Percentiles rank a stretch among this genome's conserved stretches.
Evolutionary conservation across 1,140 invertebrate genomes (phyloP).

Genomic region (Lordiphosa collinella): DNA sequence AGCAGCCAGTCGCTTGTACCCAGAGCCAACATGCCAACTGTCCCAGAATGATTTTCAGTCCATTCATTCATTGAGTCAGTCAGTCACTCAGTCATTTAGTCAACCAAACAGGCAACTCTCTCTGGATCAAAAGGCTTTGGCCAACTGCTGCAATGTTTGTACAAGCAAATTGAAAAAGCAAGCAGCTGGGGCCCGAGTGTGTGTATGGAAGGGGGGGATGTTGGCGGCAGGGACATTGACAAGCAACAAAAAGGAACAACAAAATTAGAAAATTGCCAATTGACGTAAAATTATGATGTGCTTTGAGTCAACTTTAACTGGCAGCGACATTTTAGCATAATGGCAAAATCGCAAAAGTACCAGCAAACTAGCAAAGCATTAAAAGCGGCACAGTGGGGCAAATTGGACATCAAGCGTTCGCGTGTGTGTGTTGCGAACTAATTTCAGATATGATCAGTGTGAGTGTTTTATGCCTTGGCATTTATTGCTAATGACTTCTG

Average conservation of each 20-base stretch:
- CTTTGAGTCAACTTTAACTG: slow-evolving; percentile 39
- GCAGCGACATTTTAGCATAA: slow-evolving; percentile 28
- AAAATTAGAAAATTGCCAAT: slow-evolving; percentile 60
- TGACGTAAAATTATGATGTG: slow-evolving; percentile 55
- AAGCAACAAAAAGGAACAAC: slow-evolving; percentile 20
- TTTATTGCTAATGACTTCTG: background rate
- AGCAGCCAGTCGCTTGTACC: background rate
- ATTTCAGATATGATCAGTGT: slow-evolving; percentile 48
- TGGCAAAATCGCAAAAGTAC: slow-evolving; percentile 6
- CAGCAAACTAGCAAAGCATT: background rate
- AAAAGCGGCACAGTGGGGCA: background rate
- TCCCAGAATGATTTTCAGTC: background rate
- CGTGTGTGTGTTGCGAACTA: slow-evolving; percentile 6
- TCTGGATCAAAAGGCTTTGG: slow-evolving; percentile 1
- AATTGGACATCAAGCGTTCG: too few species aligned
- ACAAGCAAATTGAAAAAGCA: slow-evolving; percentile 43
- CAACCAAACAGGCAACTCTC: background rate
- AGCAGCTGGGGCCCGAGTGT: slow-evolving; percentile 18
- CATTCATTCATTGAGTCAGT: slow-evolving; percentile 25
- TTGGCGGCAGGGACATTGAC: too few species aligned
- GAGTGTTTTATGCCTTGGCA: slow-evolving; percentile 1
- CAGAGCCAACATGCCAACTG: too few species aligned
- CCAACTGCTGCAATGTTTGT: slow-evolving; percentile 16
- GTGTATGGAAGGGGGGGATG: background rate
- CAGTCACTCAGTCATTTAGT: slow-evolving; percentile 15